Percentiles rank a stretch among this genome's conserved stretches.
These are phyloP conservation scores for Junonia oenone DNA, from an alignment of 2,888 invertebrate genomes.

Conservation along the genomic window DNA sequence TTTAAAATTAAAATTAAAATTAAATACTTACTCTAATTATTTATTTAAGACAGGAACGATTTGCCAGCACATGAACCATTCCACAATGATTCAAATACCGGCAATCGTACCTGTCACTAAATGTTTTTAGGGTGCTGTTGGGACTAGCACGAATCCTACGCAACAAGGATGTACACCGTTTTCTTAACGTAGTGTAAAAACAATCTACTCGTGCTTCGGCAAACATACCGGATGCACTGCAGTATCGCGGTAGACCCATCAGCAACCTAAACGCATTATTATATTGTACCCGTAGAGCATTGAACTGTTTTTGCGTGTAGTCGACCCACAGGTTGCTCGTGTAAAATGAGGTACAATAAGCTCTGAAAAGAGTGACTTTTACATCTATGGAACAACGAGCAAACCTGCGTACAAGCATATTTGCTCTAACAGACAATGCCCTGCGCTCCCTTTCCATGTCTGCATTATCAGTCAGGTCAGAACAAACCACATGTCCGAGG, in stretches of 20 bases:
- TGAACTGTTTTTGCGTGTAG: conserved; percentile 7
- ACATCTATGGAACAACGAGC: conserved; percentile 2
- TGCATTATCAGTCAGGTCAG: neutral
- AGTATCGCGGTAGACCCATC: neutral
- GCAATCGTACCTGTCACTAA: too few species aligned
- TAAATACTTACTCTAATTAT: too few species aligned
- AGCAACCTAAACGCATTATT: conserved; percentile 12
- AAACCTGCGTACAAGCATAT: conserved; percentile 20
- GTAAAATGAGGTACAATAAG: conserved; percentile 11
- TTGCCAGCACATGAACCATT: too few species aligned
- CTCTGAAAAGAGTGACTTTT: conserved; percentile 14
- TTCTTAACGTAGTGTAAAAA: neutral
- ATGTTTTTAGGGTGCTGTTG: too few species aligned
- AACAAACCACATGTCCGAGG: neutral
- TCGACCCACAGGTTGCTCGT: conserved; percentile 8
- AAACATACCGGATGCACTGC: neutral
- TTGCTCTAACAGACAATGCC: conserved; percentile 7
- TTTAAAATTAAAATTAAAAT: too few species aligned
- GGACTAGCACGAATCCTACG: too few species aligned
- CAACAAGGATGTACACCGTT: too few species aligned
- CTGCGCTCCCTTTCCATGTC: conserved; percentile 13
- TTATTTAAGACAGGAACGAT: too few species aligned
- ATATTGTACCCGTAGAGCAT: conserved; percentile 15
- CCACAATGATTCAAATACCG: too few species aligned
- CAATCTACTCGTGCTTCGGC: neutral